Evolutionary conservation across 2,113 vertebrate genomes (phyloP).

Genomic region (Fulmarus glacialis): DNA sequence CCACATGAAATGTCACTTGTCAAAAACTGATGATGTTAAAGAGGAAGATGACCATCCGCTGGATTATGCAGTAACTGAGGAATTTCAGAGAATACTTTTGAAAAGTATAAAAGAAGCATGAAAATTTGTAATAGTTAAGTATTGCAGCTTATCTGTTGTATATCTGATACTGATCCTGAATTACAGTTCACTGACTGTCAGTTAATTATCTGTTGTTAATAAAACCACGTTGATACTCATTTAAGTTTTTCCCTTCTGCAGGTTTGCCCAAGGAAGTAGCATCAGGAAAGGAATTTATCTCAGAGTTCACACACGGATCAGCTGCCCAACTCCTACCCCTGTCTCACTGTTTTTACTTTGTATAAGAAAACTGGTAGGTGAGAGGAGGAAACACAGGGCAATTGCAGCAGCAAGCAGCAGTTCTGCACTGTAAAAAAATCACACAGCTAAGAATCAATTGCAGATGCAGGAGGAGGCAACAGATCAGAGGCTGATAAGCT

Average conservation of each 20-base stretch:
- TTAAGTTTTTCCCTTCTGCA: neutral
- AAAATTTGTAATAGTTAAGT: neutral
- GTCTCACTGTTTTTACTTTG: neutral
- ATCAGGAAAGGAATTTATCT: neutral
- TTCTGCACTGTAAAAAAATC: neutral
- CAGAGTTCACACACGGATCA: neutral
- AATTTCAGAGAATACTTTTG: neutral
- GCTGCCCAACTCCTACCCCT: neutral
- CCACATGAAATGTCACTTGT: neutral
- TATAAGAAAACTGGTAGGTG: neutral
- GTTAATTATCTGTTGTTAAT: neutral
- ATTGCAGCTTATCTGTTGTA: neutral
- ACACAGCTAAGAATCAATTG: neutral
- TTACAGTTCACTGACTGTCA: neutral
- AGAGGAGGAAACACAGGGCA: neutral
- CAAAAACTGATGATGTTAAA: neutral
- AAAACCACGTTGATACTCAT: neutral
- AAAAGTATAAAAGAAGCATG: neutral
- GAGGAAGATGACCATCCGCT: neutral
- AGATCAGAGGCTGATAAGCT: neutral
- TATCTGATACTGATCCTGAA: neutral
- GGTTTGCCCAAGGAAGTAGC: neutral
- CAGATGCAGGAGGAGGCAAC: neutral
- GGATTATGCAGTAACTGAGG: neutral
- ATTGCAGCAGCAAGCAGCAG: neutral